Base-by-base conservation (phyloP, 2,888 invertebrate species). In the Hypolimnas misippus region DNA sequence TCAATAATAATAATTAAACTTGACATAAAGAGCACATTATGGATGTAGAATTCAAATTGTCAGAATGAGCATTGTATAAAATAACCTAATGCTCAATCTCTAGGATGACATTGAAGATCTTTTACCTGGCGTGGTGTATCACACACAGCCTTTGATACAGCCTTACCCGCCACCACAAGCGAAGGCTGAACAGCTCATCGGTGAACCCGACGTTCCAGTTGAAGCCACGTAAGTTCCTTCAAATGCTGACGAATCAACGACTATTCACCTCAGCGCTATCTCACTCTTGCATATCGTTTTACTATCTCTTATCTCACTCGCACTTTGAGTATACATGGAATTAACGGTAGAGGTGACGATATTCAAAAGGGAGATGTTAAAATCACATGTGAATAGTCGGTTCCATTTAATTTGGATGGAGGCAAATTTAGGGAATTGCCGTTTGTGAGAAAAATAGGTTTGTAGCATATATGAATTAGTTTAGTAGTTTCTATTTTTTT, bases 211-310 rank as follows among this genome's bases (percentile, higher is more conserved):
- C 54, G 93, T 95, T 1, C 96, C 96, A 0, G 95, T 96, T 0
- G 96, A 96, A 82, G 95, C 96, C 78, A 96, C 96, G 96, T 96
- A 93, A 95, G 96, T 94, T n/a, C 38, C 10, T 1, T 29, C 29
- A n/a, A 33, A 33, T 58, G 35, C 46, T 44, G 44, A 46, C 21
- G 19, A 12, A 21, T 21, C 19, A 46, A 46, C 44, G 44, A 21
- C 44, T 46, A 21, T 46, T 46, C 44, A 46, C 44, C 5, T 21
- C 12, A 10, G 3, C 12, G 16, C 44, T 21, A 46, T 46, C 44
- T 46, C 44, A 17, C 21, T 46, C 44, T 21, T 46, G 44, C 44
- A 46, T n/a, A 46, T 19, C 6, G 21, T 1, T n/a, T 10, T 46
- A 6, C 4, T 21, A 46, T 46, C 12, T n/a, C 21, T 12, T 46